Evolutionary conservation across 2,797 vertebrate genomes (phyloP).

Genomic region (Sarcoramphus papa): DNA sequence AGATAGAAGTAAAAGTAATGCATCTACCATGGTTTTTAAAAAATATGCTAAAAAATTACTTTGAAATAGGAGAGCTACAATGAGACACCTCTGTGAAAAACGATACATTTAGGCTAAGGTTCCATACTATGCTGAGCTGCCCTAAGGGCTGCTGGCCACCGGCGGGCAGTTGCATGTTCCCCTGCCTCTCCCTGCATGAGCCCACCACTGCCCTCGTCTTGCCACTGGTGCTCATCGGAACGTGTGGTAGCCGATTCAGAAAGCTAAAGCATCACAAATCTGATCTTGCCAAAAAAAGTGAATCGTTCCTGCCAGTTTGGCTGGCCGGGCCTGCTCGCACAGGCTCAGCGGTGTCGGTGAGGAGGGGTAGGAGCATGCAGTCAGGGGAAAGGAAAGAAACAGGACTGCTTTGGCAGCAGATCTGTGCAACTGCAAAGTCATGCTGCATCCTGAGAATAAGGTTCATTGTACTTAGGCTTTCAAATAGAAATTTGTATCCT

Average conservation of each 20-base stretch:
- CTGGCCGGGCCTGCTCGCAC: not conserved
- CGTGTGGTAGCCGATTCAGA: not conserved
- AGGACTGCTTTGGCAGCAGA: not conserved
- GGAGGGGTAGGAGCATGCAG: not conserved
- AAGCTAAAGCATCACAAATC: not conserved
- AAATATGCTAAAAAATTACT: not conserved
- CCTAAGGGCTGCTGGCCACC: not conserved
- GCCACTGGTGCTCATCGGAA: not conserved
- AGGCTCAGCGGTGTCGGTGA: rapidly evolving
- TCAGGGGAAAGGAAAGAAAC: not conserved
- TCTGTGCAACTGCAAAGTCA: not conserved
- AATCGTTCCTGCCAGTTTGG: not conserved
- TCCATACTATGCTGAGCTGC: not conserved
- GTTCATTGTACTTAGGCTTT: not conserved
- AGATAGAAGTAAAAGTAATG: not conserved
- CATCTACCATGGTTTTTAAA: not conserved
- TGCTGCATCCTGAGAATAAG: not conserved
- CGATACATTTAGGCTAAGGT: rapidly evolving
- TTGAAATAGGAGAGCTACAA: not conserved
- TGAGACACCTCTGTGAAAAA: not conserved
- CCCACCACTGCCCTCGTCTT: not conserved
- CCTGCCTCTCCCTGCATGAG: rapidly evolving
- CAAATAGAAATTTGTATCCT: not conserved
- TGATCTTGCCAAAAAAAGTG: not conserved
- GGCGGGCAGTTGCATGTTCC: rapidly evolving